phyloP scores from a whole-genome alignment of 2,113 vertebrate genomes.

The Austrofundulus limnaeus region DNA sequence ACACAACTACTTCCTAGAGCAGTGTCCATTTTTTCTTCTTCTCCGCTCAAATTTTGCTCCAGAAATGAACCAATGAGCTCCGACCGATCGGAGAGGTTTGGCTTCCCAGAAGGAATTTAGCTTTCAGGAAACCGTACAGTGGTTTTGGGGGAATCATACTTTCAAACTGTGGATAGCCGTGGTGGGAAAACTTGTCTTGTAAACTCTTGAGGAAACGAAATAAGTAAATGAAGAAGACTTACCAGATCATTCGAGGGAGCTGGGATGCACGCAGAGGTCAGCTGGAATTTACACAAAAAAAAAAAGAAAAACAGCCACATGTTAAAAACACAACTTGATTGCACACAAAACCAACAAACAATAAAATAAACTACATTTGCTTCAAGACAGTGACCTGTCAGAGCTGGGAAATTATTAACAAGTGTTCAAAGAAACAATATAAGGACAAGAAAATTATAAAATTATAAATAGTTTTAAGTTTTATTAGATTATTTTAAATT shows the following conservation, averaged over 20 bases:
- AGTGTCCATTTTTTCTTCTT: conserved; percentile 26
- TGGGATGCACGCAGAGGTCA: conserved; percentile 82
- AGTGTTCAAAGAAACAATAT: too few species aligned
- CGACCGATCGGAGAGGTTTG: conserved; percentile 37
- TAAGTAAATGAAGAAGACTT: conserved; percentile 51
- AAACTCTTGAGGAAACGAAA: conserved; percentile 16
- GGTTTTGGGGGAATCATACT: conserved; percentile 49
- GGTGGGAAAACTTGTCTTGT: conserved; percentile 1
- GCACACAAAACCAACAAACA: not conserved
- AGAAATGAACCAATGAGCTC: conserved; percentile 46
- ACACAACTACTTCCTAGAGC: conserved; percentile 62
- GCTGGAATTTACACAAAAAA: too few species aligned
- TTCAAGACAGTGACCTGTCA: conserved; percentile 6
- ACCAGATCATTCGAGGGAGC: conserved; percentile 85
- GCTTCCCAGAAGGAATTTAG: conserved; percentile 47
- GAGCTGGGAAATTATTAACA: not conserved
- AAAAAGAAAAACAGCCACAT: conserved; percentile 38
- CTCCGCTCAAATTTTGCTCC: conserved; percentile 32
- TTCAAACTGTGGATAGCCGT: conserved; percentile 20
- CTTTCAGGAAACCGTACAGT: conserved; percentile 37
- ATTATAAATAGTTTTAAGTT: too few species aligned
- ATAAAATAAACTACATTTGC: conserved; percentile 1
- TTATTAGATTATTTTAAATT: too few species aligned
- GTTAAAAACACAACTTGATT: conserved; percentile 11
- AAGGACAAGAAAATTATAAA: too few species aligned